These are phyloP conservation scores for Microcebus lehilahytsara DNA, from an alignment of 2,113 vertebrate species.

Conservation along the genomic window DNA sequence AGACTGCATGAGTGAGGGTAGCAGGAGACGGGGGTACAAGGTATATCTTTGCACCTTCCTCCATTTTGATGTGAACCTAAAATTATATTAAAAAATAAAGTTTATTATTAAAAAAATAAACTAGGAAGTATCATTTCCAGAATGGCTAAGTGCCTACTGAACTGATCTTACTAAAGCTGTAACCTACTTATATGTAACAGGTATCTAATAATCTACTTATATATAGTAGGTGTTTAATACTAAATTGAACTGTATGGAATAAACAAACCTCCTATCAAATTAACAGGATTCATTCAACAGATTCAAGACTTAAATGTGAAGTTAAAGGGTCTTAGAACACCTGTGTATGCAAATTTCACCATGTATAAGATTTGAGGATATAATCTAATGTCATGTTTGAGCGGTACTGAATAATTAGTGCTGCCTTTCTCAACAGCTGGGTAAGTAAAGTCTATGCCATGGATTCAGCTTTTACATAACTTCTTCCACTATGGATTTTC, in stretches of 20 bases:
- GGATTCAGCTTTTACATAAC: background rate
- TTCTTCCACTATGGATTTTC: conserved; percentile 4
- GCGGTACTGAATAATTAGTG: background rate
- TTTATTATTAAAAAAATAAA: background rate
- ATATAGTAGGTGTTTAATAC: background rate
- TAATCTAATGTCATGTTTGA: background rate
- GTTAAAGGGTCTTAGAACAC: background rate
- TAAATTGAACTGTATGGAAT: background rate
- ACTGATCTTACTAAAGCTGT: background rate
- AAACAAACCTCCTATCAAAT: conserved; percentile 39
- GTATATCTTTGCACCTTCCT: background rate
- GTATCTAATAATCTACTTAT: background rate
- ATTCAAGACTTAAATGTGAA: conserved; percentile 26
- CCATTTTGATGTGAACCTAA: background rate
- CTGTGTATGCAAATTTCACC: background rate
- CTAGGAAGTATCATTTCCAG: background rate
- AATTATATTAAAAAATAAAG: background rate
- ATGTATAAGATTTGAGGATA: background rate
- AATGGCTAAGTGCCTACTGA: background rate
- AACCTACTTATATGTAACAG: background rate
- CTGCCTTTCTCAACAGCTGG: background rate
- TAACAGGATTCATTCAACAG: conserved; percentile 11
- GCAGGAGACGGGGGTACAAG: background rate
- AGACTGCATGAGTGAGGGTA: background rate
- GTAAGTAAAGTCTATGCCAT: background rate